Evolutionary conservation across 2,113 vertebrate species (phyloP).

Genomic region (Tragelaphus strepsiceros): DNA sequence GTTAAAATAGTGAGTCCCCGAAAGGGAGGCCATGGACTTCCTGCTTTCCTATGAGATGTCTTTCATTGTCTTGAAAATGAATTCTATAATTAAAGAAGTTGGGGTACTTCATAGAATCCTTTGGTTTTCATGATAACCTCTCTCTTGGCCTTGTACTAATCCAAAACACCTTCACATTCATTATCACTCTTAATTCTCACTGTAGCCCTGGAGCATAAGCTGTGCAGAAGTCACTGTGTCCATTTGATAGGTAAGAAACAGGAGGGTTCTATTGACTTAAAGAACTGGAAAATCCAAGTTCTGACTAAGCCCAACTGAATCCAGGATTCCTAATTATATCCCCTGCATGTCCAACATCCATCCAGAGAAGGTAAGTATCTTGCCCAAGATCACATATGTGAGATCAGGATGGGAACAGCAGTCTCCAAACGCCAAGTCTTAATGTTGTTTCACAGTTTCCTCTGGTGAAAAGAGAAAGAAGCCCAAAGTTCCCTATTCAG

Average conservation of each 20-base stretch:
- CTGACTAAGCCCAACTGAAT: neutral
- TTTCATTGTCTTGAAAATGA: neutral
- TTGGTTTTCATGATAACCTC: neutral
- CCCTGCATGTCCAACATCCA: neutral
- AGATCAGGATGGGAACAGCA: neutral
- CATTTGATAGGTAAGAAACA: neutral
- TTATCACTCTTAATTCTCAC: neutral
- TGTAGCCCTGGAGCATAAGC: neutral
- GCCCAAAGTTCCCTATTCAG: neutral
- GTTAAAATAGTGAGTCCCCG: neutral
- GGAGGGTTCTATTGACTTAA: rapidly evolving
- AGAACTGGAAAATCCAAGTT: neutral
- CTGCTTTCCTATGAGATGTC: neutral
- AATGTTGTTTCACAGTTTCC: neutral
- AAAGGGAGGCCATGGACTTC: neutral
- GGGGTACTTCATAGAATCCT: neutral
- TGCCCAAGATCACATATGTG: neutral
- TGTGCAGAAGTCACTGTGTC: neutral
- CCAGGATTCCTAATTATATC: neutral
- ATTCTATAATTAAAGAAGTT: neutral
- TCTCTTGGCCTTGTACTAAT: neutral
- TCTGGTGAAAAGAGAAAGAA: neutral
- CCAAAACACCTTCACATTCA: neutral
- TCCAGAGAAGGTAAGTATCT: neutral
- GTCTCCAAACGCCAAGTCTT: neutral